phyloP scores from a whole-genome alignment of 2,888 invertebrate genomes.

The Xestia c-nigrum region DNA sequence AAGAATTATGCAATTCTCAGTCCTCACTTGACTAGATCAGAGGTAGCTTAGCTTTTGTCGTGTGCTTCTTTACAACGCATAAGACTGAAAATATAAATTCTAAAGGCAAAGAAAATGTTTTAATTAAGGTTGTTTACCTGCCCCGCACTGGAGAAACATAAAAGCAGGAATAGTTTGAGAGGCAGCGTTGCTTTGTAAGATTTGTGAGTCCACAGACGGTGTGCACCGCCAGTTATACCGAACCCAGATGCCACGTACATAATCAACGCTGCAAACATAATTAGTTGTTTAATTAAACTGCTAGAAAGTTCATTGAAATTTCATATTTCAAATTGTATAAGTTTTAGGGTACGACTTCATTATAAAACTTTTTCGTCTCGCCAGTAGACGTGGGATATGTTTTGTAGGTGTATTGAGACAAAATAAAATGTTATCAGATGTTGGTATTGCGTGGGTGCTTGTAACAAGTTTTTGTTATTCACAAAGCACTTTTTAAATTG shows the following conservation, averaged over 20 bases:
- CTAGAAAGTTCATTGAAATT: conserved; percentile 40
- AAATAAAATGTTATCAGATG: background rate
- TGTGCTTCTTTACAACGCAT: background rate
- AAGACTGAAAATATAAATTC: conserved; percentile 16
- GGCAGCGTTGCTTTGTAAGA: conserved; percentile 92
- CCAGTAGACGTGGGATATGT: background rate
- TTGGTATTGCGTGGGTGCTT: background rate
- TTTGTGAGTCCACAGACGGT: conserved; percentile 93
- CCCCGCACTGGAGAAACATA: conserved; percentile 92
- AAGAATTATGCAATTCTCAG: background rate
- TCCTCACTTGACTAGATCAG: background rate
- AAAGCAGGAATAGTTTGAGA: conserved; percentile 90
- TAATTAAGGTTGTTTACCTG: conserved; percentile 88
- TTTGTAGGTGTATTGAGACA: background rate
- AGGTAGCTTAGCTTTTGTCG: background rate
- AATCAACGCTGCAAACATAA: conserved; percentile 85
- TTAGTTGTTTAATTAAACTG: conserved; percentile 53
- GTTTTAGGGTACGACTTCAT: conserved; percentile 17
- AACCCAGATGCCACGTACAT: conserved; percentile 92
- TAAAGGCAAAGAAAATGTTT: conserved; percentile 25
- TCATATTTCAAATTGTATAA: conserved; percentile 19
- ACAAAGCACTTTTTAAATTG: conserved; percentile 2
- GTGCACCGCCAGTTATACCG: conserved; percentile 93
- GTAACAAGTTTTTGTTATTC: background rate
- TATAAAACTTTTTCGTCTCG: background rate